A percentile compares a stretch with the other conserved stretches of the same genome.
Evolutionary conservation across 2,113 vertebrate genomes (phyloP).

Genomic region (Hyla sarda): DNA sequence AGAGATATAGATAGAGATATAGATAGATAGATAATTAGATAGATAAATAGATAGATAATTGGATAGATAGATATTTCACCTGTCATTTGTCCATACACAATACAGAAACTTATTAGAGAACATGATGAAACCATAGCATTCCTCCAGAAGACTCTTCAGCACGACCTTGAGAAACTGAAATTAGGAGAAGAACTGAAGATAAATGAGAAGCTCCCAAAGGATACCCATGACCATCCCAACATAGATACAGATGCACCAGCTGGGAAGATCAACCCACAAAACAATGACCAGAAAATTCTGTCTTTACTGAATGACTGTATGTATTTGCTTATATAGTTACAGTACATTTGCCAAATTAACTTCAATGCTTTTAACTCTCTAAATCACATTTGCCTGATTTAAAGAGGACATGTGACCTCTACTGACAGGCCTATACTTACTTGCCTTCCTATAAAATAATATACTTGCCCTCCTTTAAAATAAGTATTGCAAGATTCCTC

Average conservation of each 20-base stretch:
- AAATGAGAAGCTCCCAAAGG: neutral
- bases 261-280: neutral
- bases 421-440: too few relatives aligned
- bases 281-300: slow-evolving; percentile 33
- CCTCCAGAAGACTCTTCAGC: slow-evolving; percentile 30
- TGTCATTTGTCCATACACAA: neutral
- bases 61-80: neutral
- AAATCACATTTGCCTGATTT: neutral
- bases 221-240: neutral
- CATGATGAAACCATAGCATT: neutral
- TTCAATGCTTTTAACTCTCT: neutral
- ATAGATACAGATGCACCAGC: neutral
- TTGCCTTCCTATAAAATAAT: too few relatives aligned
- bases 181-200: neutral
- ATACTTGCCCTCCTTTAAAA: too few relatives aligned
- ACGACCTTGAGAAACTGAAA: neutral
- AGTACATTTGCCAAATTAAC: neutral
- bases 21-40: neutral
- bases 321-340: slow-evolving; percentile 3
- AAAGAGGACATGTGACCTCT: too few relatives aligned
- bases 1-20: neutral
- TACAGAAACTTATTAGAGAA: slow-evolving; percentile 42
- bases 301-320: slow-evolving; percentile 61
- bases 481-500: too few relatives aligned
- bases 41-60: neutral